Evolutionary conservation across 2,888 invertebrate genomes (phyloP).

Genomic region (Seira sanloemensis): DNA sequence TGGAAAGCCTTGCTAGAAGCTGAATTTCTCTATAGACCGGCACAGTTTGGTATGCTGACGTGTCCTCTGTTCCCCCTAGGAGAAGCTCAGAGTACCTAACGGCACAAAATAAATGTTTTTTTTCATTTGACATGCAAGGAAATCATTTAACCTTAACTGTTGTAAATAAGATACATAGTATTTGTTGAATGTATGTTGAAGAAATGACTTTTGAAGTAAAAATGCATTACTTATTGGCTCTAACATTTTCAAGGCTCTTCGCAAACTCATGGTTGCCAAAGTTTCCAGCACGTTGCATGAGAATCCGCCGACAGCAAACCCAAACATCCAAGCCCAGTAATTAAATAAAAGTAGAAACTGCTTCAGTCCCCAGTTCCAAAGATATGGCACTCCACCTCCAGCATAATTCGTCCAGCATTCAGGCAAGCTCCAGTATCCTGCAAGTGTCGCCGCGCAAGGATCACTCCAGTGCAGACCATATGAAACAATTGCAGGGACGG

Average conservation of each 20-base stretch:
- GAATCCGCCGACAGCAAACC: background rate
- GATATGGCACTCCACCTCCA: background rate
- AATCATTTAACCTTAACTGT: too few relatives aligned
- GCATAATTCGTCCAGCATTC: background rate
- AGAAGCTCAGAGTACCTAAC: background rate
- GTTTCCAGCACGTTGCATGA: background rate
- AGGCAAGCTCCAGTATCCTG: background rate
- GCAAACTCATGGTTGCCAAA: background rate
- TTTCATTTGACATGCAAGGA: background rate
- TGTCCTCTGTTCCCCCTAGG: too few relatives aligned
- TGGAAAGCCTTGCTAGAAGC: background rate
- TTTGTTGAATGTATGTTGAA: too few relatives aligned
- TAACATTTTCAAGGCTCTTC: background rate
- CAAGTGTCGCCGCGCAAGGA: background rate
- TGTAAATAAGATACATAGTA: too few relatives aligned
- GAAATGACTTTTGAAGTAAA: too few relatives aligned
- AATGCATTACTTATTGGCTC: too few relatives aligned
- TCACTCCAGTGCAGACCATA: background rate
- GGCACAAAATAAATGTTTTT: background rate
- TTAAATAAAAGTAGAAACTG: background rate
- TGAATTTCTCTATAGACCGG: background rate
- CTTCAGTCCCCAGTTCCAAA: background rate
- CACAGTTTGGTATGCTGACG: too few relatives aligned
- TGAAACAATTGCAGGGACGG: background rate
- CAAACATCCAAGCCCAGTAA: background rate